Conservation (phyloP, 2,888 invertebrate species). For the Iphiclides podalirius region DNA sequence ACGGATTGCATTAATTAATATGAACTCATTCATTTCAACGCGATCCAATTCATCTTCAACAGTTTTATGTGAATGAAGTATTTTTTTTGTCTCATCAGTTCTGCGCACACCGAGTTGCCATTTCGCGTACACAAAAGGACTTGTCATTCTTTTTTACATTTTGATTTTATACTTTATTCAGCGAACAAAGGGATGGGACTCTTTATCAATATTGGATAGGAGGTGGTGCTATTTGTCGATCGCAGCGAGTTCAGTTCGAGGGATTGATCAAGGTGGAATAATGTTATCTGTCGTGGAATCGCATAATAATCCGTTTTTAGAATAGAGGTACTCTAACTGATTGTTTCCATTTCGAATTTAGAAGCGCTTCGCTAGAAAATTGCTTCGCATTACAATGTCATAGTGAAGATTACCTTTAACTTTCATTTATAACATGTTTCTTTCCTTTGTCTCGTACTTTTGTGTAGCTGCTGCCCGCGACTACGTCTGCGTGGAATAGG, state of each 20-base stretch:
- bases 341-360: too few relatives aligned
- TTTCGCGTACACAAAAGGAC: slow-evolving; percentile 16
- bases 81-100: background rate
- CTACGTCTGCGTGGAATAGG: too few relatives aligned
- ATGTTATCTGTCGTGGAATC: too few relatives aligned
- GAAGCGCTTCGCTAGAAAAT: too few relatives aligned
- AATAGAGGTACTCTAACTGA: too few relatives aligned
- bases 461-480: too few relatives aligned
- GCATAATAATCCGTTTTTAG: too few relatives aligned
- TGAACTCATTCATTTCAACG: background rate
- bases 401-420: too few relatives aligned
- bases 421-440: too few relatives aligned
- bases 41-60: slow-evolving; percentile 6
- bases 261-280: slow-evolving; percentile 9
- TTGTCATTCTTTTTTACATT: slow-evolving; percentile 20
- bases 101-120: slow-evolving; percentile 1
- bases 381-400: too few relatives aligned
- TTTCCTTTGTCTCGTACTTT: too few relatives aligned
- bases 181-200: slow-evolving; percentile 17
- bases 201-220: slow-evolving; percentile 18
- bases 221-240: slow-evolving; percentile 10
- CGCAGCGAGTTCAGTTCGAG: slow-evolving; percentile 4
- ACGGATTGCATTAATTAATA: background rate
- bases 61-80: slow-evolving; percentile 8
- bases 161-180: slow-evolving; percentile 19